These are phyloP conservation scores for Neolamprologus hecqui DNA, from an alignment of 2,113 vertebrate genomes.

Conservation along the genomic window DNA sequence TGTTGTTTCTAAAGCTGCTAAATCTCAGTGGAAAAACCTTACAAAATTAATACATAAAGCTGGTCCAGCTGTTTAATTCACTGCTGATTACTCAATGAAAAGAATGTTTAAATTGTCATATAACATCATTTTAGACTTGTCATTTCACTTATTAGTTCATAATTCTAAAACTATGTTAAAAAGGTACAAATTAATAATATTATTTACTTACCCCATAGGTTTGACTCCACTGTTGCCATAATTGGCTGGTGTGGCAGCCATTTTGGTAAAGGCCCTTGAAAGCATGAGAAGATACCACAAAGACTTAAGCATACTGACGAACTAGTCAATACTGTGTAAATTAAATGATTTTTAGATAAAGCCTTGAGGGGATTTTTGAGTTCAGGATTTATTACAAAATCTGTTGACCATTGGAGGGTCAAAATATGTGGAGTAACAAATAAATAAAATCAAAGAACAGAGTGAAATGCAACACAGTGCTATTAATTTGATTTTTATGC, in stretches of 20 bases:
- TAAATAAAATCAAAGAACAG: not conserved
- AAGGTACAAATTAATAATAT: not conserved
- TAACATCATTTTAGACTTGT: not conserved
- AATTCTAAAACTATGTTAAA: not conserved
- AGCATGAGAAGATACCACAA: not conserved
- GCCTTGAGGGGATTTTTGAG: not conserved
- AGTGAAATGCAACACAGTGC: not conserved
- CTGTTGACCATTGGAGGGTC: not conserved
- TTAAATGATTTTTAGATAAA: not conserved
- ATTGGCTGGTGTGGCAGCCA: constrained; percentile 87
- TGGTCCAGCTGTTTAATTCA: not conserved
- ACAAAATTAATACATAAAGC: not conserved
- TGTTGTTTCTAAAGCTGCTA: not conserved
- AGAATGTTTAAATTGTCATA: not conserved
- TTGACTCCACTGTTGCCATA: constrained; percentile 86
- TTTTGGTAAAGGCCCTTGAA: constrained; percentile 89
- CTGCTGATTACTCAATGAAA: not conserved
- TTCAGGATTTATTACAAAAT: not conserved
- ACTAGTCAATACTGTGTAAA: not conserved
- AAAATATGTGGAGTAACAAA: not conserved
- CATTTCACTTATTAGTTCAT: not conserved
- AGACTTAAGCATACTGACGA: not conserved
- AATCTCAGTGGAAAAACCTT: not conserved
- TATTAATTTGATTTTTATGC: not conserved
- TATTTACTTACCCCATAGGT: constrained; percentile 81